These are phyloP conservation scores for Portevinia maculata DNA, from an alignment of 2,888 invertebrate genomes.

Conservation along the genomic window DNA sequence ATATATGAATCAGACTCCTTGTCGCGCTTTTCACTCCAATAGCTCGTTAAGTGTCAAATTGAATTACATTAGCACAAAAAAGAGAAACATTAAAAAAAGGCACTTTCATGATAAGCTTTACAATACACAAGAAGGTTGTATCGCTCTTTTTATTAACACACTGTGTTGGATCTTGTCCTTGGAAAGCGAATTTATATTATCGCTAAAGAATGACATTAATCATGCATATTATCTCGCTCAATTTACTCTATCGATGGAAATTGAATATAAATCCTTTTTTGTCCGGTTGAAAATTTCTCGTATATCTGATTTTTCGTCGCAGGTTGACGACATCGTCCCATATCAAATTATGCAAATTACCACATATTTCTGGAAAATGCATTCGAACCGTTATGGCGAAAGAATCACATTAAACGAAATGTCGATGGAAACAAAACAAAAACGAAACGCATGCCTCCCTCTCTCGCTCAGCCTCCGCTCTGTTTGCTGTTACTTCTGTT, in stretches of 20 bases:
- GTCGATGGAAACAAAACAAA: constrained; percentile 47
- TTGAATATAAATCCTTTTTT: constrained; percentile 63
- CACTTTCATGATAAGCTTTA: constrained; percentile 6
- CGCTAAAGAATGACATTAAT: constrained; percentile 72
- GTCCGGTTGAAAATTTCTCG: constrained; percentile 21
- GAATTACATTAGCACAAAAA: constrained; percentile 11
- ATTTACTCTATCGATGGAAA: constrained; percentile 64
- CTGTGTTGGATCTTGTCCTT: constrained; percentile 39
- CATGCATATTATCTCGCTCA: constrained; percentile 72
- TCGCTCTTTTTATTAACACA: constrained; percentile 18
- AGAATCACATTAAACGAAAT: constrained; percentile 63
- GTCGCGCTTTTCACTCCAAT: background rate
- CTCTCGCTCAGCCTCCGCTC: too few species aligned
- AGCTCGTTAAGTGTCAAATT: constrained; percentile 12
- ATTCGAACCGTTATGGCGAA: constrained; percentile 32
- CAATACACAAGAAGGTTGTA: constrained; percentile 21
- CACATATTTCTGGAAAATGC: constrained; percentile 54
- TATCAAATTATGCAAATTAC: constrained; percentile 72
- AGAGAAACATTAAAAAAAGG: background rate
- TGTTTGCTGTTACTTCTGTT: background rate
- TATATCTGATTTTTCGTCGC: constrained; percentile 42
- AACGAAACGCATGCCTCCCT: constrained; percentile 2
- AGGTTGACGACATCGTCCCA: constrained; percentile 46
- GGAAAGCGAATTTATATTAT: constrained; percentile 68
- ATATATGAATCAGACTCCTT: background rate